Conservation (phyloP, 1,140 invertebrate species). For the Steinernema feltiae region DNA sequence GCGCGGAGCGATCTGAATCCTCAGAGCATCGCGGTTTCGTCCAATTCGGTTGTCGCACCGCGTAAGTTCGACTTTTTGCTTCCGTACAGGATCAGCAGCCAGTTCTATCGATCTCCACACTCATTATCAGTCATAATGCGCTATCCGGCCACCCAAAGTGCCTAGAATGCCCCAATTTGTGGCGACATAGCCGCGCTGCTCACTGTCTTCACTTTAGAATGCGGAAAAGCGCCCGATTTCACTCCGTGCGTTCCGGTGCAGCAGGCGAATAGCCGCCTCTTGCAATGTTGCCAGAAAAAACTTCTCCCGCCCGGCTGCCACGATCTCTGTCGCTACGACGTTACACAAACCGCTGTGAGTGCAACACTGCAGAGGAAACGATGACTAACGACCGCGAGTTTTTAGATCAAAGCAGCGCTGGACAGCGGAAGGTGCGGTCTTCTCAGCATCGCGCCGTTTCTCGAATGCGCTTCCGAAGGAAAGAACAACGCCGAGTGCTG, state of each 20-base stretch:
- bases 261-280: conserved; percentile 22
- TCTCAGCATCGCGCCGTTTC: conserved; percentile 27
- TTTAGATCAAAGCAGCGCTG: conserved; percentile 28
- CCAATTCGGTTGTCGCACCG: too few species aligned
- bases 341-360: conserved; percentile 28
- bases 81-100: too few species aligned
- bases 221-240: conserved; percentile 22
- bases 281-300: conserved; percentile 29
- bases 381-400: too few species aligned
- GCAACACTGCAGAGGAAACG: too few species aligned
- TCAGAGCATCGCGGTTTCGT: too few species aligned
- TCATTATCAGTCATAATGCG: too few species aligned
- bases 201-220: background rate
- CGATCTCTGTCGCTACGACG: conserved; percentile 32
- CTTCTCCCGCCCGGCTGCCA: conserved; percentile 28
- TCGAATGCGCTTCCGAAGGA: conserved; percentile 30
- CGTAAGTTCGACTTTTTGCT: too few species aligned
- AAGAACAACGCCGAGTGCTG: conserved; percentile 20
- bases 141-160: too few species aligned
- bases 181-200: too few species aligned
- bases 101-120: too few species aligned
- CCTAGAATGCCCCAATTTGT: too few species aligned
- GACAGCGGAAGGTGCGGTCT: conserved; percentile 31
- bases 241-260: conserved; percentile 24
- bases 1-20: background rate